phyloP scores from a whole-genome alignment of 2,888 invertebrate genomes.

The Nipponacmea schrenckii region DNA sequence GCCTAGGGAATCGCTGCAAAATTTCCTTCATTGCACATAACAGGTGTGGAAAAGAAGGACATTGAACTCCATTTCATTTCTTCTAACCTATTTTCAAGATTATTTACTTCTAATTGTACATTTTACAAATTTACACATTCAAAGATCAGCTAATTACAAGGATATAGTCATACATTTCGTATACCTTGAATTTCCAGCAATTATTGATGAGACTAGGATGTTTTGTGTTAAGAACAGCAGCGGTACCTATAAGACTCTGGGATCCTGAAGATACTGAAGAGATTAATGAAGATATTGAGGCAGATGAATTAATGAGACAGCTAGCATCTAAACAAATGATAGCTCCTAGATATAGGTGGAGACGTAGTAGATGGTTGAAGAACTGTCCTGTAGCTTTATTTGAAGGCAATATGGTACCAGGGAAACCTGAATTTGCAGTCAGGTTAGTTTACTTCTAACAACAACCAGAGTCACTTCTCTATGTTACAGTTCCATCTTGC shows the following conservation, averaged over 20 bases:
- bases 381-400: conserved; percentile 66
- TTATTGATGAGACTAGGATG: conserved; percentile 59
- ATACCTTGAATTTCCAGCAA: conserved; percentile 50
- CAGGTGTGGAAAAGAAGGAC: too few relatives aligned
- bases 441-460: conserved; percentile 44
- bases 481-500: too few relatives aligned
- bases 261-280: conserved; percentile 63
- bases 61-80: too few relatives aligned
- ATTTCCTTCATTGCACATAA: too few relatives aligned
- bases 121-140: too few relatives aligned
- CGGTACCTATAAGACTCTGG: conserved; percentile 59
- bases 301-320: conserved; percentile 63
- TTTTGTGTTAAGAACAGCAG: conserved; percentile 63
- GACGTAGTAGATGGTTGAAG: conserved; percentile 61
- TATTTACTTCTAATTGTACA: too few relatives aligned
- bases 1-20: too few relatives aligned
- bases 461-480: neutral
- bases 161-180: neutral
- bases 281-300: conserved; percentile 63
- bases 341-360: conserved; percentile 64
- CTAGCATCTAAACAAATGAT: conserved; percentile 61
- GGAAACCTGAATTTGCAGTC: conserved; percentile 66
- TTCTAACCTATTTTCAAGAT: too few relatives aligned
- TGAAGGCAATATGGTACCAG: conserved; percentile 63
- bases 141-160: too few relatives aligned